phyloP scores from a whole-genome alignment of 2,113 vertebrate genomes.

The Amphilophus citrinellus region DNA sequence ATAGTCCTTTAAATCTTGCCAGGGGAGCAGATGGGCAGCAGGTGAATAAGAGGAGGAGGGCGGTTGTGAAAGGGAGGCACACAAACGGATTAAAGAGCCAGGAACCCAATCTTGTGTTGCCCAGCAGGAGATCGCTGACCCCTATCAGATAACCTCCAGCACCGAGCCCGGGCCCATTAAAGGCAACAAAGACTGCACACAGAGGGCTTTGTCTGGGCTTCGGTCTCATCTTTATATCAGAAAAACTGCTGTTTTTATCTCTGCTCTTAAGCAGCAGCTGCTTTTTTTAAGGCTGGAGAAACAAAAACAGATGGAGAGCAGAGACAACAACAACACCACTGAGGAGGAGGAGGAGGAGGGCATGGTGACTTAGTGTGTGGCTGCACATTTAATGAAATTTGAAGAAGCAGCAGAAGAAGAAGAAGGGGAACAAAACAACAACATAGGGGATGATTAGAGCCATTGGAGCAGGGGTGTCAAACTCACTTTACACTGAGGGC shows the following conservation, averaged over 20 bases:
- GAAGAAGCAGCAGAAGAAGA: background rate
- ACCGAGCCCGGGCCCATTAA: background rate
- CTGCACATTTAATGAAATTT: conserved; percentile 8
- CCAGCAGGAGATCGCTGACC: conserved; percentile 47
- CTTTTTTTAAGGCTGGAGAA: background rate
- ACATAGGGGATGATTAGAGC: background rate
- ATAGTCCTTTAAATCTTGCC: background rate
- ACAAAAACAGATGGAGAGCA: conserved; percentile 40
- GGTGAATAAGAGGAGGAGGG: conserved; percentile 21
- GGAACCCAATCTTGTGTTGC: conserved; percentile 46
- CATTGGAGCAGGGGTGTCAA: background rate
- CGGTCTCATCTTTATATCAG: background rate
- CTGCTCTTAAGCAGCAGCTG: conserved; percentile 35
- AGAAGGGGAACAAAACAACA: background rate
- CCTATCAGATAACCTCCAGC: conserved; percentile 58
- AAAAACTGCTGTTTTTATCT: background rate
- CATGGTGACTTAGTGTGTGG: background rate
- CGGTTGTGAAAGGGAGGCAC: background rate
- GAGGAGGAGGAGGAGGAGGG: background rate
- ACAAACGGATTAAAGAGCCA: conserved; percentile 38
- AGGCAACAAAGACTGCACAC: conserved; percentile 2
- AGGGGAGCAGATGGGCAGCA: conserved; percentile 23
- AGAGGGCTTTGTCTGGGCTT: background rate
- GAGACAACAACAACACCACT: background rate
- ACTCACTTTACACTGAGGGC: background rate